Percentiles rank a stretch among this genome's conserved stretches.
These are phyloP conservation scores for Porphyrio hochstetteri DNA, from an alignment of 2,113 vertebrate genomes.

Conservation along the genomic window DNA sequence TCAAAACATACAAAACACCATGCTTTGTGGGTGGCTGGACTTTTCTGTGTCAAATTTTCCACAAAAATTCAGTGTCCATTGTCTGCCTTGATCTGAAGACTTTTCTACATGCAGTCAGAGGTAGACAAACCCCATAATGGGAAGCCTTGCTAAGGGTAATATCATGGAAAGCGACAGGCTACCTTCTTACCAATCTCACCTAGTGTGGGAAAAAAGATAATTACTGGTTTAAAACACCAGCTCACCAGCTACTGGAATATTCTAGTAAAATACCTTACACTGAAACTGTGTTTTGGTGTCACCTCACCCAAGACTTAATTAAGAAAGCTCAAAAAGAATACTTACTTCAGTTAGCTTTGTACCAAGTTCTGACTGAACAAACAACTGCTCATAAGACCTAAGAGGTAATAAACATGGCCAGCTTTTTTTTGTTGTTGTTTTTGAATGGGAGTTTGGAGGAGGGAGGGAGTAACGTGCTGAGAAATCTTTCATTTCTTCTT, in stretches of 20 bases:
- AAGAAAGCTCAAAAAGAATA: not conserved
- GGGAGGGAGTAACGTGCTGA: not conserved
- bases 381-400: not conserved
- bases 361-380: not conserved
- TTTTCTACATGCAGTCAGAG: not conserved
- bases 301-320: not conserved
- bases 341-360: not conserved
- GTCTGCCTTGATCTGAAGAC: not conserved
- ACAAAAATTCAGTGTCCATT: not conserved
- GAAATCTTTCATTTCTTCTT: conserved; percentile 24
- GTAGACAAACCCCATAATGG: not conserved
- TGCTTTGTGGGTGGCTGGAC: not conserved
- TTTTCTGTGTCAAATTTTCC: not conserved
- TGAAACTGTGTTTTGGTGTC: not conserved
- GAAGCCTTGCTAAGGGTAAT: not conserved
- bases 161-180: not conserved
- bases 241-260: not conserved
- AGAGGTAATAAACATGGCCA: not conserved
- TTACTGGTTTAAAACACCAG: not conserved
- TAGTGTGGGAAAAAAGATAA: not conserved
- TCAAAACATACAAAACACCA: not conserved
- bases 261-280: not conserved
- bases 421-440: not conserved
- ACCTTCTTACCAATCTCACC: not conserved
- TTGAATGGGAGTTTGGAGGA: not conserved